A percentile compares a stretch with the other conserved stretches of the same genome.
phyloP scores from a whole-genome alignment of 2,797 vertebrate species.

The Gallinago stenura region DNA sequence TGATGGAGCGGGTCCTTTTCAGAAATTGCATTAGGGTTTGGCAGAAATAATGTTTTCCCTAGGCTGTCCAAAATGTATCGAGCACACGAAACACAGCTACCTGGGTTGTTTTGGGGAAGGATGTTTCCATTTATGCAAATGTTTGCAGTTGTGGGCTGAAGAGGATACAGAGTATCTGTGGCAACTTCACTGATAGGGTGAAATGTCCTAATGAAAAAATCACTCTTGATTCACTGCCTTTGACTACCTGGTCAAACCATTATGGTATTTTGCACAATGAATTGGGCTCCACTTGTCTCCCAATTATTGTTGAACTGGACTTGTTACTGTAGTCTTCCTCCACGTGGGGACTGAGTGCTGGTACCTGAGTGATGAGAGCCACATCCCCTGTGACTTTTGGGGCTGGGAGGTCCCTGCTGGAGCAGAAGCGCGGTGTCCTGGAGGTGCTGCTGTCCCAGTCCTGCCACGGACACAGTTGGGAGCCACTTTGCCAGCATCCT shows the following conservation, averaged over 20 bases:
- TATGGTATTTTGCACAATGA: not conserved
- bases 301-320: not conserved
- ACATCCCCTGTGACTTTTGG: rapidly evolving
- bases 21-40: not conserved
- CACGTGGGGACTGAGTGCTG: not conserved
- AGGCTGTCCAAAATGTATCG: not conserved
- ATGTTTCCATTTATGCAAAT: not conserved
- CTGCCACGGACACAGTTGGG: rapidly evolving
- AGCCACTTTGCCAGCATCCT: not conserved
- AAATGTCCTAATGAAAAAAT: not conserved
- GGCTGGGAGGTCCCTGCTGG: not conserved
- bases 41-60: not conserved
- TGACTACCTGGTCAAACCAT: not conserved
- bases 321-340: not conserved
- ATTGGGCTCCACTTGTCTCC: not conserved
- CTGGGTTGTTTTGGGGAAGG: not conserved
- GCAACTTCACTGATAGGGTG: not conserved
- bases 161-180: not conserved
- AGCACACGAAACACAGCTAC: not conserved
- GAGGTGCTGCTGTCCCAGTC: not conserved
- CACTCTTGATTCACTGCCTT: not conserved
- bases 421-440: rapidly evolving
- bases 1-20: not conserved
- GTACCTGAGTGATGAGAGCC: not conserved
- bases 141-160: not conserved